phyloP scores from a whole-genome alignment of 2,113 vertebrate species.

The Rhea pennata region DNA sequence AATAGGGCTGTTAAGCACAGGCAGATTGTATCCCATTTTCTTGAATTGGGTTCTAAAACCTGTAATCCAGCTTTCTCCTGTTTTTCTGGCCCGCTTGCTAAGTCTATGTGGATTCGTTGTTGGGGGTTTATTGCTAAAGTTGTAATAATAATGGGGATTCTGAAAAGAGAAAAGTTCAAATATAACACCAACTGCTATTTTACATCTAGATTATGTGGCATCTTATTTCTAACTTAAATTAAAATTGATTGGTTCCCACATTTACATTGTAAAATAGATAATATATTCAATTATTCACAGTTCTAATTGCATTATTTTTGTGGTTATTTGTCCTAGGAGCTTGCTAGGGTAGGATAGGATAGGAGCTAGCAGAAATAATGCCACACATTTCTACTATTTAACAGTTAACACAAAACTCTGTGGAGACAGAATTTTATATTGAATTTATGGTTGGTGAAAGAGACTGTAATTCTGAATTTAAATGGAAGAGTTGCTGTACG shows the following conservation, averaged over 20 bases:
- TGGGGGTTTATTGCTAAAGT: background rate
- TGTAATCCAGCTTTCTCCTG: background rate
- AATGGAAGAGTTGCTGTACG: background rate
- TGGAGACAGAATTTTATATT: background rate
- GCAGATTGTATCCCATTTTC: background rate
- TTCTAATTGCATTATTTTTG: conserved; percentile 21
- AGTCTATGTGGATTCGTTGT: background rate
- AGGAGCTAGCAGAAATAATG: background rate
- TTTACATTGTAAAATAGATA: conserved; percentile 19
- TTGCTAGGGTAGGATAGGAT: background rate
- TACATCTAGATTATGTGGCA: background rate
- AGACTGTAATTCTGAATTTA: background rate
- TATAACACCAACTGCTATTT: background rate
- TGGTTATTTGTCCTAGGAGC: conserved; percentile 7
- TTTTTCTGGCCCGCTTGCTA: background rate
- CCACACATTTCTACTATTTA: background rate
- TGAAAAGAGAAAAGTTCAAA: background rate
- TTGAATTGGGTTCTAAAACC: background rate
- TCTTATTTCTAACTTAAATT: background rate
- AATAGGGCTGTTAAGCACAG: background rate
- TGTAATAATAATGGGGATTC: background rate
- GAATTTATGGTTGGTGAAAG: background rate
- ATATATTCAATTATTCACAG: background rate
- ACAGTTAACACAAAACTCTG: background rate
- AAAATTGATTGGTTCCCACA: background rate